phyloP scores from a whole-genome alignment of 2,888 invertebrate genomes.

The Eupithecia subfuscata region DNA sequence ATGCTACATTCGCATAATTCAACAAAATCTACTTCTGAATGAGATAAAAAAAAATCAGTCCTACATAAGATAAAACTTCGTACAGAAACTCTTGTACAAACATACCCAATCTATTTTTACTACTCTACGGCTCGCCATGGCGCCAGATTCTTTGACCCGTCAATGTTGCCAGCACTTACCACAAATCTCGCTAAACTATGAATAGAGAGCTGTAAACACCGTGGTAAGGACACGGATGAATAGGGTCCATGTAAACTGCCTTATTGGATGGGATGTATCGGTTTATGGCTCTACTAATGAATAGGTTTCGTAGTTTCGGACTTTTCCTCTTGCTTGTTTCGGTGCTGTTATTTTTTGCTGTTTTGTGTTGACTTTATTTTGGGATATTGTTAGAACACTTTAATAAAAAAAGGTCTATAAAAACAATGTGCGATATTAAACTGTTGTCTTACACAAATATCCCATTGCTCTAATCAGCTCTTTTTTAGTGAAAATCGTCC shows the following conservation, averaged over 20 bases:
- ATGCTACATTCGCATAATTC: background rate
- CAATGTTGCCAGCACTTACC: conserved; percentile 38
- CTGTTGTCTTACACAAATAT: background rate
- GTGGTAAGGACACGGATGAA: conserved; percentile 33
- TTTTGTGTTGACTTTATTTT: background rate
- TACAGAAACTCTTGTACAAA: background rate
- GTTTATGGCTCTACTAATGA: conserved; percentile 31
- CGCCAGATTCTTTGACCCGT: conserved; percentile 45
- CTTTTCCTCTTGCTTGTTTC: background rate
- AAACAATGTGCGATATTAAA: no score
- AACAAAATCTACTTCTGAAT: background rate
- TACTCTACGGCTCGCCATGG: conserved; percentile 25
- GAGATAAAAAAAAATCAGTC: background rate
- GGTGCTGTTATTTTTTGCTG: background rate
- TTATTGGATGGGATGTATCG: conserved; percentile 27
- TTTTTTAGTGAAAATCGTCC: no score
- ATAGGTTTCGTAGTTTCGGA: conserved; percentile 8
- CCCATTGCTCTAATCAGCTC: no score
- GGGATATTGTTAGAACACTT: background rate
- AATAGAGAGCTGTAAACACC: conserved; percentile 27
- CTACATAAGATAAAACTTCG: conserved; percentile 1
- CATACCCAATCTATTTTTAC: conserved; percentile 2
- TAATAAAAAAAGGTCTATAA: background rate
- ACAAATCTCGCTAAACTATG: conserved; percentile 48
- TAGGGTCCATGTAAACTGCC: conserved; percentile 37